phyloP scores from a whole-genome alignment of 2,113 vertebrate genomes.

The Callopanchax toddi region DNA sequence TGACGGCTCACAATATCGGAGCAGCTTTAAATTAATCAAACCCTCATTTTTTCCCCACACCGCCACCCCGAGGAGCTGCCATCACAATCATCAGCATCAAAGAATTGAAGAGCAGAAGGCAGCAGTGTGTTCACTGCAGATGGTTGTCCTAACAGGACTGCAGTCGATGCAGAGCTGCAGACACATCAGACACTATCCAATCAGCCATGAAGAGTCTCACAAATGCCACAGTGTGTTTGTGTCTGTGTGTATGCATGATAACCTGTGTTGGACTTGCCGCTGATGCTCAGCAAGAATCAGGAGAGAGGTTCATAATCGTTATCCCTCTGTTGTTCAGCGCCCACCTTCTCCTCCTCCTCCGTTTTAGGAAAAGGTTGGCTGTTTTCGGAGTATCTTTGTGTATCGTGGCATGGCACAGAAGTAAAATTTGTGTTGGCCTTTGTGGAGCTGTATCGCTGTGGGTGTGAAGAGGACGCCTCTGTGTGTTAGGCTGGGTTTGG shows the following conservation, averaged over 20 bases:
- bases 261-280: too few species aligned
- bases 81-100: conserved; percentile 12
- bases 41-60: not conserved
- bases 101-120: conserved; percentile 10
- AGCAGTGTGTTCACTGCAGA: conserved; percentile 18
- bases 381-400: conserved; percentile 76
- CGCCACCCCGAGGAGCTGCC: conserved; percentile 6
- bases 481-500: conserved; percentile 40
- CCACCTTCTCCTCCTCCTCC: conserved; percentile 52
- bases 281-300: conserved; percentile 44
- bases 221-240: conserved; percentile 24
- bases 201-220: conserved; percentile 19
- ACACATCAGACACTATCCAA: conserved; percentile 18
- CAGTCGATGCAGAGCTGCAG: conserved; percentile 34
- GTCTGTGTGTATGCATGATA: conserved; percentile 38
- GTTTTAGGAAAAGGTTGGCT: conserved; percentile 72
- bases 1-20: conserved; percentile 38
- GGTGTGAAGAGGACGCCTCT: conserved; percentile 38
- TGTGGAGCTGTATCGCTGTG: conserved; percentile 74
- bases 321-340: conserved; percentile 15
- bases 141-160: conserved; percentile 14
- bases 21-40: conserved; percentile 5
- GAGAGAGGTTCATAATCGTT: conserved; percentile 25
- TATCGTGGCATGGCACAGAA: conserved; percentile 82
- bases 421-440: conserved; percentile 80